Evolutionary conservation across 1,140 invertebrate genomes (phyloP).

Genomic region (Atta texana): DNA sequence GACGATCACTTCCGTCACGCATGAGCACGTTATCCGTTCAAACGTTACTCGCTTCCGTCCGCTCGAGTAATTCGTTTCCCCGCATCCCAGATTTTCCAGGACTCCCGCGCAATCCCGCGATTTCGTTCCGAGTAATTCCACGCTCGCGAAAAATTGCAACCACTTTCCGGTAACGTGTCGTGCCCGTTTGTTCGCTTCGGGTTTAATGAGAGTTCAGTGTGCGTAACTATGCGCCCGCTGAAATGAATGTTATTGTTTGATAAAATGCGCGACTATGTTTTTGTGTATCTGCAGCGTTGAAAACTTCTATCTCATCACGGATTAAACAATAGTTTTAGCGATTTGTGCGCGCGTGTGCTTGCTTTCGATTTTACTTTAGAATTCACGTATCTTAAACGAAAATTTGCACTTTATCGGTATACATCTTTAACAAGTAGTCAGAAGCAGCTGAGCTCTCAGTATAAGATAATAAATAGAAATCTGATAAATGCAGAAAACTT

Average conservation of each 20-base stretch:
- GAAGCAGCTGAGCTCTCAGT: not conserved
- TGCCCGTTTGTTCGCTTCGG: slow-evolving; percentile 30
- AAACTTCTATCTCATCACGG: not conserved
- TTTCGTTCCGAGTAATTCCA: slow-evolving; percentile 47
- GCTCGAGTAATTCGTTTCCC: slow-evolving; percentile 47
- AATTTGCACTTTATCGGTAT: not conserved
- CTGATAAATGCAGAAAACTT: not conserved
- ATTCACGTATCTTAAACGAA: not conserved
- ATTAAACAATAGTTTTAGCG: slow-evolving; percentile 10
- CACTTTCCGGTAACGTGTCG: slow-evolving; percentile 50
- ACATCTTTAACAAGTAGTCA: not conserved
- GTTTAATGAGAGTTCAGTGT: slow-evolving; percentile 56
- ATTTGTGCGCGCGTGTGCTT: not conserved
- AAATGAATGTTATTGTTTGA: slow-evolving; percentile 50
- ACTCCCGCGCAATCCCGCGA: slow-evolving; percentile 28
- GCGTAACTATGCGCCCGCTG: slow-evolving; percentile 21
- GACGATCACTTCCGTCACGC: slow-evolving; percentile 73
- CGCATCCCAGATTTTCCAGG: slow-evolving; percentile 52
- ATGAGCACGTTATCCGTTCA: slow-evolving; percentile 56
- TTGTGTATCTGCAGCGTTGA: not conserved
- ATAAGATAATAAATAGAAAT: not conserved
- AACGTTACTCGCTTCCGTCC: slow-evolving; percentile 50
- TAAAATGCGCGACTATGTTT: slow-evolving; percentile 20
- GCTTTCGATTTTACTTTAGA: not conserved
- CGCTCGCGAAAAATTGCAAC: slow-evolving; percentile 56